Percentiles rank a stretch among this genome's conserved stretches.
Conservation (phyloP, 2,797 vertebrate genomes). For the Scolopax bukidnonensis region DNA sequence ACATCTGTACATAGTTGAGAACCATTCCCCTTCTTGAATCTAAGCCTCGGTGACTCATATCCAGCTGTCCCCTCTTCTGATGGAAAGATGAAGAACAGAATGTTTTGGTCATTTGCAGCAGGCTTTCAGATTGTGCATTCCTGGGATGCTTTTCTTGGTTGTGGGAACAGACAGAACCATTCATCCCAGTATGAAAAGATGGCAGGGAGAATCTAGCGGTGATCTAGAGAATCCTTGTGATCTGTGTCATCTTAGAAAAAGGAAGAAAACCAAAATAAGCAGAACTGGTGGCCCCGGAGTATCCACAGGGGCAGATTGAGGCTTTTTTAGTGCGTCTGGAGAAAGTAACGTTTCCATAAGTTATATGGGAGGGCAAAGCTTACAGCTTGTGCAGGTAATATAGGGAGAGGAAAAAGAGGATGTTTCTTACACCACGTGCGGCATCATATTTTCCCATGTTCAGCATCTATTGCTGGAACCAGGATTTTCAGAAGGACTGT, state of each 20-base stretch:
- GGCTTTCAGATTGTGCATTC: slow-evolving; percentile 28
- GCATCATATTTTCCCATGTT: background rate
- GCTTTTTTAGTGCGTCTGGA: background rate
- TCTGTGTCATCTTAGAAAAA: background rate
- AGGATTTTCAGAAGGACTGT: background rate
- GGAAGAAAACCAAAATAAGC: background rate
- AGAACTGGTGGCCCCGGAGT: background rate
- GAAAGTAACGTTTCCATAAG: background rate
- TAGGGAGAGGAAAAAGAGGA: background rate
- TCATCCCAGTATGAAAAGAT: slow-evolving; percentile 7
- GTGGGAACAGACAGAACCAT: slow-evolving; percentile 60
- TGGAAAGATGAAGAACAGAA: background rate
- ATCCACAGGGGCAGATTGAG: background rate
- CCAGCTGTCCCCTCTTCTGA: background rate
- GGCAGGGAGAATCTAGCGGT: background rate
- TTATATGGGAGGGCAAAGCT: background rate
- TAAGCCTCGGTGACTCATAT: background rate
- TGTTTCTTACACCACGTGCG: rapidly evolving
- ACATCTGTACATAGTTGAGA: background rate
- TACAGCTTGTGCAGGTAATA: background rate
- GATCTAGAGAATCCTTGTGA: slow-evolving; percentile 3
- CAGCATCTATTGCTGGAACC: background rate
- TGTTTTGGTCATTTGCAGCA: background rate
- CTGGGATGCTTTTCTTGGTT: slow-evolving; percentile 40
- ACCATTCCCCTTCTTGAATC: background rate